These are phyloP conservation scores for Heliconius charithonia DNA, from an alignment of 2,888 invertebrate species.

Conservation along the genomic window DNA sequence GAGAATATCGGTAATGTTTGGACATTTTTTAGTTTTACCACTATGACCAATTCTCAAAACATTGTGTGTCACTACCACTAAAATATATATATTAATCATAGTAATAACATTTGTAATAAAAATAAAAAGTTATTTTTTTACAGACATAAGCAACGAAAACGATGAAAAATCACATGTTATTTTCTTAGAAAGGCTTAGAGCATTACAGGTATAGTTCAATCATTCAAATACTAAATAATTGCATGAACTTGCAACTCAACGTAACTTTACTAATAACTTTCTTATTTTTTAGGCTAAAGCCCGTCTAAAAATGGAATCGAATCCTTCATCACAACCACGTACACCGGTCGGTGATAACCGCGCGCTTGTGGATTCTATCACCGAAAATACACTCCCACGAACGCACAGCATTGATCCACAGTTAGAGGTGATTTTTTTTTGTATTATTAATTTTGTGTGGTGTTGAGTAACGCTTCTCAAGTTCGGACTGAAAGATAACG, in stretches of 20 bases:
- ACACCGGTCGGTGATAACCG: conserved; percentile 75
- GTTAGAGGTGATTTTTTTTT: conserved; percentile 64
- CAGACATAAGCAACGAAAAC: conserved; percentile 78
- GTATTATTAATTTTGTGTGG: not conserved
- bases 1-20: conserved; percentile 66
- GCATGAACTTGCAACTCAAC: not conserved
- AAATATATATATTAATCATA: not conserved
- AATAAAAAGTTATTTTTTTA: conserved; percentile 49
- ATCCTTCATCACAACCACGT: conserved; percentile 69
- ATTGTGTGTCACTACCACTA: too few species aligned
- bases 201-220: conserved; percentile 64
- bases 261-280: not conserved
- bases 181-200: conserved; percentile 75
- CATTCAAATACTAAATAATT: not conserved
- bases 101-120: not conserved
- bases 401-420: conserved; percentile 78
- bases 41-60: not conserved
- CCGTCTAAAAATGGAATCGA: conserved; percentile 71
- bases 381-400: conserved; percentile 66
- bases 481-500: not conserved
- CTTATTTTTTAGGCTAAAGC: conserved; percentile 70
- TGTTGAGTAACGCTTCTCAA: not conserved
- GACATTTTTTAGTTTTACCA: not conserved
- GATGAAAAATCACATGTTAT: conserved; percentile 77
- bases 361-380: conserved; percentile 68